phyloP scores from a whole-genome alignment of 2,888 invertebrate species.

The Agrotis ipsilon region DNA sequence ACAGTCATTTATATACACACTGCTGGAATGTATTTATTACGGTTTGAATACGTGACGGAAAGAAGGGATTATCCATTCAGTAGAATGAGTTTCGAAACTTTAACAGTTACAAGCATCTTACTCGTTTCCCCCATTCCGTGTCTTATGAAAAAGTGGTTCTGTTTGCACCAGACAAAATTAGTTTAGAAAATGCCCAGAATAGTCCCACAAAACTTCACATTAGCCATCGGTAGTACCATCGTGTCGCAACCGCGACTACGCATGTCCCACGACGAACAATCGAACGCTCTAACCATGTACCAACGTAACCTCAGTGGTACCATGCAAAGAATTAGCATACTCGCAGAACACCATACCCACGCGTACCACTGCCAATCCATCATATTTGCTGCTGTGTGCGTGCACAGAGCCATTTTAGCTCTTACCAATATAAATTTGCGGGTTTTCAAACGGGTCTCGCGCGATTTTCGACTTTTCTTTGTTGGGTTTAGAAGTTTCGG shows the following conservation, averaged over 20 bases:
- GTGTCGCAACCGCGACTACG: slow-evolving; percentile 70
- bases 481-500: slow-evolving; percentile 51
- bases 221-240: slow-evolving; percentile 28
- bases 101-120: background rate
- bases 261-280: slow-evolving; percentile 82
- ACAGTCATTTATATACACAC: slow-evolving; percentile 19
- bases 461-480: slow-evolving; percentile 65
- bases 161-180: background rate
- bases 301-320: slow-evolving; percentile 76
- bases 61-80: background rate
- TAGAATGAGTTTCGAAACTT: background rate
- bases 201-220: slow-evolving; percentile 22
- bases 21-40: slow-evolving; percentile 5
- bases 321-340: slow-evolving; percentile 87
- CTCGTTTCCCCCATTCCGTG: background rate
- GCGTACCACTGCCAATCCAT: slow-evolving; percentile 84
- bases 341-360: slow-evolving; percentile 86
- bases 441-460: slow-evolving; percentile 44
- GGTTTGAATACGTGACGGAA: slow-evolving; percentile 9
- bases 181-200: background rate
- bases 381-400: slow-evolving; percentile 83
- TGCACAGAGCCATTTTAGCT: slow-evolving; percentile 73
- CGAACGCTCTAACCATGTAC: slow-evolving; percentile 79
- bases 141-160: no score
- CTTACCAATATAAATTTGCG: slow-evolving; percentile 70